Conservation (phyloP, 2,113 vertebrate genomes). For the Varanus komodoensis region DNA sequence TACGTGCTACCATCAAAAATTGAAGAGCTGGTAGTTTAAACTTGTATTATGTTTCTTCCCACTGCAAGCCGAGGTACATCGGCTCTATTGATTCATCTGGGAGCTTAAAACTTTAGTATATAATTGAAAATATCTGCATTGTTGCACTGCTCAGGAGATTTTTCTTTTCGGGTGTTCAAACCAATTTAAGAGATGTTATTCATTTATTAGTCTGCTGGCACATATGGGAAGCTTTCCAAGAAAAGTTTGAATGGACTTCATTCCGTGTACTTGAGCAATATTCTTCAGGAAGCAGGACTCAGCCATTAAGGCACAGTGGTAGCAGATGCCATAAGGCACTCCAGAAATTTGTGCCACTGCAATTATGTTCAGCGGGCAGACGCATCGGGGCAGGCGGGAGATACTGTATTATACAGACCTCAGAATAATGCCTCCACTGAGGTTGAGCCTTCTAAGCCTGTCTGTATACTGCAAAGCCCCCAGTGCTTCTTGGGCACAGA, state of each 20-base stretch:
- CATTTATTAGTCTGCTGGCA: not conserved
- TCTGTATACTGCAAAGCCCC: not conserved
- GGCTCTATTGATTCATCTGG: not conserved
- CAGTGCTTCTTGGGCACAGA: not conserved
- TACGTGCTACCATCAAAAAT: conserved; percentile 9
- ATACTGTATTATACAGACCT: not conserved
- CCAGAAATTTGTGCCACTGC: not conserved
- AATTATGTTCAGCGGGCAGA: not conserved
- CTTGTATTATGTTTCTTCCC: not conserved
- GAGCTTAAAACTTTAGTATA: conserved; percentile 16
- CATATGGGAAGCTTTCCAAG: not conserved
- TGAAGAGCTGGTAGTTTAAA: conserved; percentile 23
- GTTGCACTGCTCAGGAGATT: not conserved
- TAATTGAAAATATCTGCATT: conserved; percentile 3
- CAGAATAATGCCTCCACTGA: not conserved
- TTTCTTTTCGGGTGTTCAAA: not conserved
- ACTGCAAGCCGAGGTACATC: conserved; percentile 18
- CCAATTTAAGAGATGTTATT: not conserved
- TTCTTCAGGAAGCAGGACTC: not conserved
- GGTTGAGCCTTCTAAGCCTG: not conserved
- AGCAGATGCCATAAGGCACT: not conserved
- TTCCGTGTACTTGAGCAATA: not conserved
- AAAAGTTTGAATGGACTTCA: not conserved
- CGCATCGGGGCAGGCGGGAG: no score
- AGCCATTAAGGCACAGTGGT: not conserved